These are phyloP conservation scores for Stenchaetothrips biformis DNA, from an alignment of 2,888 invertebrate species.

Conservation along the genomic window DNA sequence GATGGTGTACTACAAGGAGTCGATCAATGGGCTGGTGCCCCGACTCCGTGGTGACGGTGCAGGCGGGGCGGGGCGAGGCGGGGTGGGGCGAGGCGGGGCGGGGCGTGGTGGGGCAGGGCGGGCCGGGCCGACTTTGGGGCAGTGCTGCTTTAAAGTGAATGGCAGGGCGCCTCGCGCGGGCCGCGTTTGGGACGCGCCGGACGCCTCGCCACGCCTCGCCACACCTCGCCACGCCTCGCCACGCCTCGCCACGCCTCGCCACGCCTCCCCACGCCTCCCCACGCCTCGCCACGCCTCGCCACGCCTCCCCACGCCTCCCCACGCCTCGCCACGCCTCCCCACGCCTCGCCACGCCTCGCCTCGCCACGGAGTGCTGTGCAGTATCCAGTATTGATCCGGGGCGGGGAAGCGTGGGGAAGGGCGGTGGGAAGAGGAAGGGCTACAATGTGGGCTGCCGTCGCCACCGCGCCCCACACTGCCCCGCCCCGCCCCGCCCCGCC, in stretches of 20 bases:
- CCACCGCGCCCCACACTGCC: background rate
- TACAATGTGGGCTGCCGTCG: conserved; percentile 14
- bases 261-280: too few relatives aligned
- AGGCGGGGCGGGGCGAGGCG: background rate
- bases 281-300: too few relatives aligned
- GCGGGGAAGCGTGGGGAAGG: background rate
- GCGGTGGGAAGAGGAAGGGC: background rate
- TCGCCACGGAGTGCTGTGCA: conserved; percentile 11
- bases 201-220: background rate
- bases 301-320: too few relatives aligned
- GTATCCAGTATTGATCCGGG: conserved; percentile 21
- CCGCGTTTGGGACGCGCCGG: background rate
- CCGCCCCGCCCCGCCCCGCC: background rate
- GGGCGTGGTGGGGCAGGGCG: background rate
- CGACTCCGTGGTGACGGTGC: background rate
- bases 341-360: background rate
- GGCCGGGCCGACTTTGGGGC: background rate
- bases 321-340: too few relatives aligned
- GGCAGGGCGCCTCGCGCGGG: background rate
- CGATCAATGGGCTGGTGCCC: conserved; percentile 8
- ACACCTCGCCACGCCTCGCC: background rate
- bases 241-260: background rate
- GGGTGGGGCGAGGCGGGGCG: background rate
- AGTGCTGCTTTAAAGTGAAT: conserved; percentile 9
- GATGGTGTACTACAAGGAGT: conserved; percentile 22